Base-by-base conservation (phyloP, 1,140 invertebrate genomes). In the Pogonomyrmex californicus region DNA sequence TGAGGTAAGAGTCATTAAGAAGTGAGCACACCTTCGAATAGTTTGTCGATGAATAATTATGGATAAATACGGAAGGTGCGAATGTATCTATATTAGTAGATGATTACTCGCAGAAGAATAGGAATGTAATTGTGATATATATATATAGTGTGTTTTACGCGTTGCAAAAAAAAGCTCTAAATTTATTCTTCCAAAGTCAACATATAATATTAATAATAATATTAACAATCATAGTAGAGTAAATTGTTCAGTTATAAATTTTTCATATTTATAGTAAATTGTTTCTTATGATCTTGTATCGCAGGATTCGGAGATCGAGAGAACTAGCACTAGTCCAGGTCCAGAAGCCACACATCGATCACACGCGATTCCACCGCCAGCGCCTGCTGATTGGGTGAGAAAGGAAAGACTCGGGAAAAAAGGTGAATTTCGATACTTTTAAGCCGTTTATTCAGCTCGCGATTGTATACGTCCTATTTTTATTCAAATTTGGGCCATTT, bases 371-470 rank as follows among this genome's bases (percentile, higher is more conserved):
- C 95, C 95, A 38, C 95, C 95, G 23, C 96, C 96, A 33, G 96
- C 96, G n/a, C 95, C 96, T 4, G 97, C 97, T 23, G 98, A 98
- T 92, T 98, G 97, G 97, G 97, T 98, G 86, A 97, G 97, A 89
- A 97, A 97, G 93, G 98, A 99, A 94, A 96, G 98, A 89, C 97
- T 98, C 91, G 98, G 98, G 95, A 99, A 98, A 96, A 98, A 98
- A 96, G 98, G 98, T 96, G 98, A 99, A 96, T 99, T 99, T 95
- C 97, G 98, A 95, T 99, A 99, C 95, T 99, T 99, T 96, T 99
- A 97, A 96, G 87, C 66, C 65, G 66, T 82, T 41, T 66, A 60
- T 65, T 14, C 58, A 51, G 33, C 7, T 54, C 58, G 54, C 56
- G 79, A 30, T 81, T 60, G 23, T 30, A 51, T 41, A 30, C 30